Percentiles rank a stretch among this genome's conserved stretches.
These are phyloP conservation scores for Telmatochromis sp. DNA, from an alignment of 2,113 vertebrate genomes.

Conservation along the genomic window DNA sequence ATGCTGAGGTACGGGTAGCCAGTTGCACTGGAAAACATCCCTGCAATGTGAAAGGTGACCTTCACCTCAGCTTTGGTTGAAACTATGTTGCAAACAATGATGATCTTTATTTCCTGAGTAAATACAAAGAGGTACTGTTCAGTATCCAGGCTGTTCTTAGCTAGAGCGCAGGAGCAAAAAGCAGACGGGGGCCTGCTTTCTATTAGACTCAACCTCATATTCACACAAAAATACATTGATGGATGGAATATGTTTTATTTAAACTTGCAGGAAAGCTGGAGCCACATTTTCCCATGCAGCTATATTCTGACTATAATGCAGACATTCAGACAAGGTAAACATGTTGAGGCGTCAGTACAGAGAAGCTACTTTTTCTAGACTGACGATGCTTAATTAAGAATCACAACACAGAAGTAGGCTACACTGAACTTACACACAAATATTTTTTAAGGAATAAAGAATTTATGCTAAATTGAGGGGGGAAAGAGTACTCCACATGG, in stretches of 20 bases:
- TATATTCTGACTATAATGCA: background rate
- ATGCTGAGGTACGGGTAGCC: background rate
- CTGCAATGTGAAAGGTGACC: background rate
- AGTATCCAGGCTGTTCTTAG: background rate
- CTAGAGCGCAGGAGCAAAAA: background rate
- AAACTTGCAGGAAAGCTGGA: background rate
- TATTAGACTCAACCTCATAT: background rate
- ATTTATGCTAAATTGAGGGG: background rate
- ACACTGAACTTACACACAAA: background rate
- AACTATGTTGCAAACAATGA: background rate
- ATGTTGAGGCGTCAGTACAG: background rate
- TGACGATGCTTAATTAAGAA: background rate
- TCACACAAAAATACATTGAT: background rate
- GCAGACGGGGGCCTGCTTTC: background rate
- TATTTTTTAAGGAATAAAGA: background rate
- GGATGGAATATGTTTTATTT: background rate
- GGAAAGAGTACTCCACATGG: background rate
- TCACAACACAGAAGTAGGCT: background rate
- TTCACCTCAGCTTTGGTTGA: background rate
- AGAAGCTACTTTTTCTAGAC: background rate
- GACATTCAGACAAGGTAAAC: background rate
- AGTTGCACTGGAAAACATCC: background rate
- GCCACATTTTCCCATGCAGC: slow-evolving; percentile 8
- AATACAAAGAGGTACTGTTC: background rate
- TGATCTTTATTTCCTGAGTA: background rate